phyloP scores from a whole-genome alignment of 2,888 invertebrate genomes.

The Heteromyza rotundicornis region DNA sequence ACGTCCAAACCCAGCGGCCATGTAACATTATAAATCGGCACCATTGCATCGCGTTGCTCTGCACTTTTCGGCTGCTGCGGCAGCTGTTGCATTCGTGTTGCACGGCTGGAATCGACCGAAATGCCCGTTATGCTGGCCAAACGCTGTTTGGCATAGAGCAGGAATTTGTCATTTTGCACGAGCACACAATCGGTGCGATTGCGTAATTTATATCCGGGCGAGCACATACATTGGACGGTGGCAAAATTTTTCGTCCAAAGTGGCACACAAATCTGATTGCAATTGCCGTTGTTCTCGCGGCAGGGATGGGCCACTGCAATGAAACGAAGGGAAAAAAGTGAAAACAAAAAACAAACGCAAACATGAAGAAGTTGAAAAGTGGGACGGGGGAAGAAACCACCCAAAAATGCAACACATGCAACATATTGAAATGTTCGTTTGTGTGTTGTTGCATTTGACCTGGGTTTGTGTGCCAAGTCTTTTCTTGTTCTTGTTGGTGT shows the following conservation, averaged over 20 bases:
- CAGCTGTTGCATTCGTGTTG: constrained; percentile 47
- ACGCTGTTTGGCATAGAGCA: constrained; percentile 70
- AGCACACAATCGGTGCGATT: constrained; percentile 69
- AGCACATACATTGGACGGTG: constrained; percentile 73
- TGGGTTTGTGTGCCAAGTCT: neutral
- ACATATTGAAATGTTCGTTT: too few relatives aligned
- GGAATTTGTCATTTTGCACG: constrained; percentile 68
- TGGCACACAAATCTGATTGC: constrained; percentile 79
- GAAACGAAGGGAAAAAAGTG: constrained; percentile 10
- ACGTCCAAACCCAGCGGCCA: constrained; percentile 74
- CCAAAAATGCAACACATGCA: too few relatives aligned
- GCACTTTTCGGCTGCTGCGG: constrained; percentile 35
- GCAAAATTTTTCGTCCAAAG: constrained; percentile 66
- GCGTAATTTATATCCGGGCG: constrained; percentile 72
- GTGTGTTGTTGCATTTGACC: neutral
- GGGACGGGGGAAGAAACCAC: neutral
- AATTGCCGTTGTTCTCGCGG: constrained; percentile 70
- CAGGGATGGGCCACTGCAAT: constrained; percentile 72
- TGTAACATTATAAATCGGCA: constrained; percentile 73
- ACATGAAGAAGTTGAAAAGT: neutral
- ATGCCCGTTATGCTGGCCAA: constrained; percentile 78
- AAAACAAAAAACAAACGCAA: neutral
- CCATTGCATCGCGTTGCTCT: constrained; percentile 66
- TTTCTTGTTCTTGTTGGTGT: too few relatives aligned
- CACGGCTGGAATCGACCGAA: constrained; percentile 50